Evolutionary conservation across 2,113 vertebrate genomes (phyloP).

Genomic region (Zosterops hypoxanthus): DNA sequence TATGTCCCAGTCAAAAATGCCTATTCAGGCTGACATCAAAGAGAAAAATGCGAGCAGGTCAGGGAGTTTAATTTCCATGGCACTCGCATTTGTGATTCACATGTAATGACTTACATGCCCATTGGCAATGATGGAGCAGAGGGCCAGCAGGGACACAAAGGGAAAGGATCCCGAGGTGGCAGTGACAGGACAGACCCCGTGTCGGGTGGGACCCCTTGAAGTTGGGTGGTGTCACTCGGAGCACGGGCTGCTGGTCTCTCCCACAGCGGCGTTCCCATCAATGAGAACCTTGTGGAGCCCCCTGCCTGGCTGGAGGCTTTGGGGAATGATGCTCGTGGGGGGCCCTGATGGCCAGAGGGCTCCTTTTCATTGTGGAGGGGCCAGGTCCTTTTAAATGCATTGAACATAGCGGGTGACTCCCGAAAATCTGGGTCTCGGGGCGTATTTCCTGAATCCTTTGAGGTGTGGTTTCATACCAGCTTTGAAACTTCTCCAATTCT

Average conservation of each 20-base stretch:
- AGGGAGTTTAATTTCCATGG: constrained; percentile 73
- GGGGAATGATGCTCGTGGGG: background rate
- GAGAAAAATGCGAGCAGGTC: constrained; percentile 57
- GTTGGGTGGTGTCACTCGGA: background rate
- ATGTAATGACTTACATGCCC: constrained; percentile 68
- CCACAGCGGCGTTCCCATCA: background rate
- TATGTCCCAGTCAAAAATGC: constrained; percentile 61
- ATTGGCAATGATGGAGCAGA: constrained; percentile 51
- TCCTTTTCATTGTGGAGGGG: background rate
- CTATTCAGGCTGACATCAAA: constrained; percentile 71
- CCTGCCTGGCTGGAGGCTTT: background rate
- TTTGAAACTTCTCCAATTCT: background rate
- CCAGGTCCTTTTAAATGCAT: background rate
- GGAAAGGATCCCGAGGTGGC: background rate
- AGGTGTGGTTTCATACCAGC: background rate
- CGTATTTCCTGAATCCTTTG: background rate
- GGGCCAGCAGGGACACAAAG: constrained; percentile 38
- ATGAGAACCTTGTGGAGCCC: background rate
- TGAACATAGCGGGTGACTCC: background rate
- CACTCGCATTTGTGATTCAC: constrained; percentile 64
- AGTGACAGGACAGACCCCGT: background rate
- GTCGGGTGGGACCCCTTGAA: background rate
- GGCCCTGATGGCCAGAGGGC: background rate
- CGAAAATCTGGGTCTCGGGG: background rate
- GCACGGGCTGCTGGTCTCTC: background rate